Evolutionary conservation across 1,140 invertebrate species (phyloP).

Genomic region (Caenorhabditis remanei): DNA sequence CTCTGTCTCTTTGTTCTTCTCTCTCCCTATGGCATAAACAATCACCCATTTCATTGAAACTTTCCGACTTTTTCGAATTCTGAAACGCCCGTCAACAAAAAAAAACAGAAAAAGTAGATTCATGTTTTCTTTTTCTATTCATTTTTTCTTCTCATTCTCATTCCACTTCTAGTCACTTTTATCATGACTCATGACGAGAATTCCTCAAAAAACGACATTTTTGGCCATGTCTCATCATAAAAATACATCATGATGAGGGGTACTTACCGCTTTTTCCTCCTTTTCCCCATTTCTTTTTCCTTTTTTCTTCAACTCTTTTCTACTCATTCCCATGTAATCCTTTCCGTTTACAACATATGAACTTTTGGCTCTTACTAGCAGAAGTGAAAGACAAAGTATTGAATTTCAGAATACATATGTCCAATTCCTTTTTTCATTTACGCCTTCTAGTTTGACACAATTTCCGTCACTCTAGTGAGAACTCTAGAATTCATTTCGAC

Average conservation of each 20-base stretch:
- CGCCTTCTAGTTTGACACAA: background rate
- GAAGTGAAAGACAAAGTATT: background rate
- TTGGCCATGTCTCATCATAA: constrained; percentile 47
- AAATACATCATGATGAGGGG: constrained; percentile 52
- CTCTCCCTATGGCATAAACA: background rate
- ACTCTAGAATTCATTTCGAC: no score
- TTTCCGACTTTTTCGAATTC: background rate
- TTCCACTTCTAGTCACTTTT: background rate
- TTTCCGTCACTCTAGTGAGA: no score
- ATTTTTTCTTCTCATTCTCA: background rate
- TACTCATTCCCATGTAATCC: constrained; percentile 43
- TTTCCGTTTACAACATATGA: constrained; percentile 45
- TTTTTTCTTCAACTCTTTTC: background rate
- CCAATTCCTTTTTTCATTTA: background rate
- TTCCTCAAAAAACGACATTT: background rate
- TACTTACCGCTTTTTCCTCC: constrained; percentile 53
- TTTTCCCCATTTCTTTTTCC: background rate
- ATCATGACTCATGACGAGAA: constrained; percentile 15
- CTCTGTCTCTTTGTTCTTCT: constrained; percentile 32
- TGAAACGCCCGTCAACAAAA: background rate
- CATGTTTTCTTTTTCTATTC: background rate
- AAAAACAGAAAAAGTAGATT: background rate
- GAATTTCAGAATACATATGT: constrained; percentile 23
- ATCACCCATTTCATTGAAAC: background rate
- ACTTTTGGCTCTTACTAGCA: constrained; percentile 5